Percentiles rank a stretch among this genome's conserved stretches.
These are phyloP conservation scores for Cephonodes hylas DNA, from an alignment of 2,888 invertebrate genomes.

Conservation along the genomic window DNA sequence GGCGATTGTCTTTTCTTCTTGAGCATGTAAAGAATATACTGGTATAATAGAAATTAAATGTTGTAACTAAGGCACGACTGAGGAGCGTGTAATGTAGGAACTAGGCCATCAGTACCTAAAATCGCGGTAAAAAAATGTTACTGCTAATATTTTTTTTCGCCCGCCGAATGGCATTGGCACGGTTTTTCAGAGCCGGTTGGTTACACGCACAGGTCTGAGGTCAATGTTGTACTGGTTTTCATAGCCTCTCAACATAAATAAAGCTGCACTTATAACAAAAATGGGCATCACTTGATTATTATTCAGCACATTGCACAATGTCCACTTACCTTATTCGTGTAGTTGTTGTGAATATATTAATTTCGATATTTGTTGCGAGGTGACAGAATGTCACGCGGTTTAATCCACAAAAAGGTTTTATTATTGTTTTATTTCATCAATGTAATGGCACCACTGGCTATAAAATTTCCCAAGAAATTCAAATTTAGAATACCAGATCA, in stretches of 20 bases:
- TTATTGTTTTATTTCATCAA: background rate
- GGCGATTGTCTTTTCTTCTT: too few species aligned
- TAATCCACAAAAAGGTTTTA: background rate
- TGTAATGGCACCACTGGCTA: background rate
- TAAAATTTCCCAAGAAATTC: slow-evolving; percentile 20
- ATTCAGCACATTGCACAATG: slow-evolving; percentile 9
- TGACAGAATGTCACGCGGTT: background rate
- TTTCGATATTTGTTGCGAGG: background rate
- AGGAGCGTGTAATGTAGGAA: background rate
- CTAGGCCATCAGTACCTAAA: slow-evolving; percentile 11
- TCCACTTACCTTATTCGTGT: background rate
- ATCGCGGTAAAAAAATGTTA: slow-evolving; percentile 9
- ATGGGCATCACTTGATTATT: slow-evolving; percentile 12
- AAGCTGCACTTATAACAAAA: slow-evolving; percentile 4
- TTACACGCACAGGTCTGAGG: slow-evolving; percentile 42
- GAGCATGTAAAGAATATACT: too few species aligned
- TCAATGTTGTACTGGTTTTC: slow-evolving; percentile 47
- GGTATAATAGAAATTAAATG: too few species aligned
- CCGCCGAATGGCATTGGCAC: slow-evolving; percentile 49
- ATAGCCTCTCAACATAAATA: slow-evolving; percentile 19
- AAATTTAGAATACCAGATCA: slow-evolving; percentile 35
- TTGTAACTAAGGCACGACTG: background rate
- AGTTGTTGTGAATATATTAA: background rate
- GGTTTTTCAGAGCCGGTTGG: slow-evolving; percentile 42
- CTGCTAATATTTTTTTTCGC: slow-evolving; percentile 11